Base-by-base conservation (phyloP, 2,113 vertebrate genomes). In the Boleophthalmus pectinirostris region DNA sequence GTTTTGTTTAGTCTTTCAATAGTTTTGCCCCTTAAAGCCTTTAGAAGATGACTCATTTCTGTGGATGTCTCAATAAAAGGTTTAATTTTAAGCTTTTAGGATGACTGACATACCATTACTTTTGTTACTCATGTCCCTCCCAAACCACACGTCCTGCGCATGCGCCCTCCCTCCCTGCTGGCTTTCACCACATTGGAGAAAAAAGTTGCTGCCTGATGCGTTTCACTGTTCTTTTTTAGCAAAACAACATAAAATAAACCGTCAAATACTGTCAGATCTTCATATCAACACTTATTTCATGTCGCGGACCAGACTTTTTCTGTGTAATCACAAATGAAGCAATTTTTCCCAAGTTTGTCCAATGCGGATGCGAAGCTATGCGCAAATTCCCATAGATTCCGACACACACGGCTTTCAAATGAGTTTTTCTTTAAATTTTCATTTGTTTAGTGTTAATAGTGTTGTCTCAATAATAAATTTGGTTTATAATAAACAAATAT, bases 151-250 rank as follows among this genome's bases (percentile, higher is more conserved):
- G 2, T 13, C 2, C 71, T 10, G 78, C 89, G 89, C 89, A 79
- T 89, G 91, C 89, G 85, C 87, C n/a, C 2, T 68, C 20, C 18
- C 20, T 53, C 0, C 23, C 53, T 21, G 51, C 18, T 47, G 66
- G 2, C 8, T 35, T 79, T 49, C 82, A 71, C 68, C 83, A 84
- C 88, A 82, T 79, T 85, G 79, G 60, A 74, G 70, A 65, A 54
- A 61, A 61, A 61, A 61, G 58, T 61, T 13, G 16, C 60, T 63
- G 29, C 33, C 16, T 3, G 61, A 64, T 64, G 16, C 20, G 61
- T 64, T 5, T 64, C 61, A 8, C 8, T 33, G 33, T 8, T 18
- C 16, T 38, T 38, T 64, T 20, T 13, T 10, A 64, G 7, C 15
- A 8, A 20, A 61, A 61, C 18, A 12, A 38, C 33, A 16, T 18